A percentile compares a stretch with the other conserved stretches of the same genome.
Conservation (phyloP, 1,140 invertebrate genomes). For the Monochamus saltuarius region DNA sequence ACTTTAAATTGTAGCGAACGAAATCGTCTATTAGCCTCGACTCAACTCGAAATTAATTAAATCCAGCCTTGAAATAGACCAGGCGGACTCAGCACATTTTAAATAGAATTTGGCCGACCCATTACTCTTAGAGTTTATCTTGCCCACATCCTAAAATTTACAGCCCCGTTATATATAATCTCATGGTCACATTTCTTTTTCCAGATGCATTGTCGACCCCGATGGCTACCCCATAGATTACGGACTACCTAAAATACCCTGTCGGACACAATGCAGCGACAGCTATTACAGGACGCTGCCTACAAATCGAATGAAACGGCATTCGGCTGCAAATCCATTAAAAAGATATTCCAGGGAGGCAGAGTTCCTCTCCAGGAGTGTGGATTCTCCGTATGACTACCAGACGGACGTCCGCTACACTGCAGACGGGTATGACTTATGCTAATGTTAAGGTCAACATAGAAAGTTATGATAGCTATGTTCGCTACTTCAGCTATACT, state of each 20-base stretch:
- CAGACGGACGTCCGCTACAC: constrained; percentile 72
- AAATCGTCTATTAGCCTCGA: too few species aligned
- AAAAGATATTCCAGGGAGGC: constrained; percentile 67
- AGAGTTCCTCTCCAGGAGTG: constrained; percentile 62
- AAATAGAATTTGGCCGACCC: too few species aligned
- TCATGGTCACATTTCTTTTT: constrained; percentile 8
- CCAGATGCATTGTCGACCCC: constrained; percentile 58
- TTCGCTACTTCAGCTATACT: too few species aligned
- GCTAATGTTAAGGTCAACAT: too few species aligned
- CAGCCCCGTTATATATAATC: too few species aligned
- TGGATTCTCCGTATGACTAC: constrained; percentile 55
- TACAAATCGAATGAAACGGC: constrained; percentile 64
- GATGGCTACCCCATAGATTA: constrained; percentile 80
- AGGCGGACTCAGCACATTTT: too few species aligned
- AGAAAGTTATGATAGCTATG: too few species aligned
- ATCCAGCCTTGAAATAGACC: too few species aligned
- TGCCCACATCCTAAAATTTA: too few species aligned
- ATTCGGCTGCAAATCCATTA: constrained; percentile 61
- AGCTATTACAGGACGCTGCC: constrained; percentile 70
- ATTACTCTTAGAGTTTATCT: too few species aligned
- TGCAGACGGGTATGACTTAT: constrained; percentile 62
- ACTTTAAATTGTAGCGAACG: too few species aligned
- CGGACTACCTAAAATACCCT: constrained; percentile 67
- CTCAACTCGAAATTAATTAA: too few species aligned
- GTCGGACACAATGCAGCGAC: constrained; percentile 27